Evolutionary conservation across 1,140 invertebrate genomes (phyloP).

Genomic region (Caerostris darwini): DNA sequence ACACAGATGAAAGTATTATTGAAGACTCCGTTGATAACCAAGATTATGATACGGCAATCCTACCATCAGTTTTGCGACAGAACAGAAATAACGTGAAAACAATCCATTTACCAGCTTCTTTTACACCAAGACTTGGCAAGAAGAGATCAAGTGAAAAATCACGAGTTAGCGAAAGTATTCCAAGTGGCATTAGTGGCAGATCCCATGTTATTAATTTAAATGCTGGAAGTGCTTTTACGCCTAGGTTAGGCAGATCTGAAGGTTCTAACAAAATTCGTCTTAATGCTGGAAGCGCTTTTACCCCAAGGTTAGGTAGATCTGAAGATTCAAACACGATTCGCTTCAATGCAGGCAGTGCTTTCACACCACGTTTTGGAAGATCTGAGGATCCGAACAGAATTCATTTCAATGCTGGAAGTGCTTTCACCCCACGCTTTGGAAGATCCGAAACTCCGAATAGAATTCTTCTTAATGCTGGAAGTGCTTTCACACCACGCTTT

Average conservation of each 20-base stretch:
- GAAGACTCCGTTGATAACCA: background rate
- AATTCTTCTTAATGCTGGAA: conserved; percentile 62
- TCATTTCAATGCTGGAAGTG: background rate
- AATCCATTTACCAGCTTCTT: conserved; percentile 51
- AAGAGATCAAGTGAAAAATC: conserved; percentile 5
- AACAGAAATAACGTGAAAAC: conserved; percentile 47
- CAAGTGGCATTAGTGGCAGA: background rate
- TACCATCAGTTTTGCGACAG: background rate
- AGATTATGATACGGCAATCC: background rate
- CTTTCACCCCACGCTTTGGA: conserved; percentile 37
- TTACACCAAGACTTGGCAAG: conserved; percentile 56
- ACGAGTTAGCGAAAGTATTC: background rate
- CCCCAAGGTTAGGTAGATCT: conserved; percentile 63
- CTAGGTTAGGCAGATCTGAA: conserved; percentile 25
- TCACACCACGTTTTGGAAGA: conserved; percentile 45
- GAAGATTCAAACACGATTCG: background rate
- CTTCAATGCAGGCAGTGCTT: conserved; percentile 29
- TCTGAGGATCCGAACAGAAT: background rate
- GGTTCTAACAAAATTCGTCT: background rate
- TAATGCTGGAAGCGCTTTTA: conserved; percentile 54
- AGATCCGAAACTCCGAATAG: background rate
- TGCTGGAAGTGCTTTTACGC: background rate
- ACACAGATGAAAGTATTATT: background rate
- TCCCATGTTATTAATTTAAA: background rate
- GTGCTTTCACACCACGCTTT: conserved; percentile 56